Evolutionary conservation across 2,113 vertebrate genomes (phyloP), one percentile per base, ranked within the genome.

Genomic region (Ceuthmochares aereus): DNA sequence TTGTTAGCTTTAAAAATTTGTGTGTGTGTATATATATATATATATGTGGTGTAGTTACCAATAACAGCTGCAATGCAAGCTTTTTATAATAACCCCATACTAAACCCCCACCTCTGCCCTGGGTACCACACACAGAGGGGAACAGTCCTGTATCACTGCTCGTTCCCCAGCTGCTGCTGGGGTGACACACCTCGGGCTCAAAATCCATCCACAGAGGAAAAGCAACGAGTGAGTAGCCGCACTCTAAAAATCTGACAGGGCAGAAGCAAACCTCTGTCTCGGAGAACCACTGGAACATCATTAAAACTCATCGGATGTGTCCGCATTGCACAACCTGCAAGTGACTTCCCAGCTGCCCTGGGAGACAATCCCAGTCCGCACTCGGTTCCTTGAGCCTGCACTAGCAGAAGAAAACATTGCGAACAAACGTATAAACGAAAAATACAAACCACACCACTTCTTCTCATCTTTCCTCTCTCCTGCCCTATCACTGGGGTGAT

Each of bases 71-170:
- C 40, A 72, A 55, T 0, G 0, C 5, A n/a, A 73, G 11, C 6
- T 56, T 85, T 49, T 40, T 54, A 25, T 1, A 63, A n/a, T 4
- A 16, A 62, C 3, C 9, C 27, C 45, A 9, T 54, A 85, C 58
- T 15, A 73, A 94, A 49, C 11, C 63, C 58, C 23, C 45, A n/a
- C 7, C 4, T 78, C 43, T 40, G 13, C 52, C 26, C 42, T 37
- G 40, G 27, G 12, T n/a, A 30, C 25, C 27, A 10, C 32, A 37
- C 0, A 2, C 7, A 15, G 37, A 51, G 4, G 7, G 25, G 17
- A 87, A 6, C 3, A n/a, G n/a, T n/a, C 42, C 42, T 16, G 16
- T 16, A 10, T 16, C 42, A n/a, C n/a, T 1, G 0, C 58, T 54
- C 3, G 0, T 19, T 72, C 43, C 21, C 47, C 2, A 0, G n/a